Evolutionary conservation across 2,797 vertebrate genomes (phyloP), one percentile per base, ranked within the genome.

Genomic region (Florisuga fusca): DNA sequence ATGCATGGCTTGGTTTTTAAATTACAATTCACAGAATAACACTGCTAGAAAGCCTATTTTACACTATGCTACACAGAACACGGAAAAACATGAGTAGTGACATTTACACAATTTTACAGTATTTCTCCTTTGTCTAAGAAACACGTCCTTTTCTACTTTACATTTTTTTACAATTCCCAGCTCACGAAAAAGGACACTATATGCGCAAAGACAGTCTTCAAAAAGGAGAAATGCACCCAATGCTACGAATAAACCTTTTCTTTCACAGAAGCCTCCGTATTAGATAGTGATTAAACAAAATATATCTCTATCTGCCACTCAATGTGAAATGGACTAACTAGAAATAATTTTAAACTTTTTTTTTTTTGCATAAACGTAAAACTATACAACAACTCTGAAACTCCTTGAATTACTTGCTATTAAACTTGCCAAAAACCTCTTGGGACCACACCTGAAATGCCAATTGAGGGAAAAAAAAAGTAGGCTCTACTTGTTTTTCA

Each of bases 1-100:
- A 98, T 97, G 96, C 97, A 98, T 97, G 98, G 97, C 97, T 98
- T 98, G 93, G 91, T 98, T 95, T 95, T 98, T 98, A 98, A 98
- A 98, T 99, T 98, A 99, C 97, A 98, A 91, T 98, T 98, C 97
- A 98, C 98, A 98, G 98, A 98, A 98, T 98, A 98, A 99, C 98
- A 98, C 98, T 99, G 98, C 96, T 97, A 81, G 98, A 98, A 97
- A 97, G 97, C 95, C 98, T 99, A 98, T 99, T 97, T 98, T 98
- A 98, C 98, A 98, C 97, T 98, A 98, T 98, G 97, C 98, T 98
- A 98, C 98, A 98, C 97, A 98, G 67, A 93, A 95, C 87, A 96
- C 62, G 33, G 90, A 90, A 87, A 96, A 95, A 83, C 95, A 97
- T 96, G 96, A 92, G 95, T 95, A 98, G 95, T 96, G 94, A 98